Evolutionary conservation across 2,113 vertebrate genomes (phyloP).

Genomic region (Notothenia coriiceps): DNA sequence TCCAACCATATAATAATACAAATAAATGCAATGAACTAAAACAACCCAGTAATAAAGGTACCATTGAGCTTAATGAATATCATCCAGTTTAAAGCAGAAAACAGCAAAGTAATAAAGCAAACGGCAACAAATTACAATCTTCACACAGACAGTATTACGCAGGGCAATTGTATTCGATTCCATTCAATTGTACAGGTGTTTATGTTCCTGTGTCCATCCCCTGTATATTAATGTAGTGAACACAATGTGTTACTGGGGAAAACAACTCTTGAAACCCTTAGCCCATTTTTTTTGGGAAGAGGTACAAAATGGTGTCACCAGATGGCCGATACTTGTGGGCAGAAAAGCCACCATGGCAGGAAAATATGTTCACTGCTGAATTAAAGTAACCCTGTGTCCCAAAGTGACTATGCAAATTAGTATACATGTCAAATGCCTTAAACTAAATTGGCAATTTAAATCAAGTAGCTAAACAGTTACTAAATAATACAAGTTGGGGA

Average conservation of each 20-base stretch:
- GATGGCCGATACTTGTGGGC: conserved; percentile 68
- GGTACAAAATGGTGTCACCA: conserved; percentile 68
- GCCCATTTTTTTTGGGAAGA: conserved; percentile 51
- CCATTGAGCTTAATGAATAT: not conserved
- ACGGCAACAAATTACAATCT: conserved; percentile 9
- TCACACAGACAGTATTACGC: conserved; percentile 8
- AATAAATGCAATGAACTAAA: not conserved
- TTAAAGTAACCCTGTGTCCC: conserved; percentile 68
- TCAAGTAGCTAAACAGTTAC: conserved; percentile 65
- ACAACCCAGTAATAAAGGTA: not conserved
- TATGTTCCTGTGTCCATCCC: conserved; percentile 6
- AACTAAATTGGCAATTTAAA: conserved; percentile 76
- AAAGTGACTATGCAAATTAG: conserved; percentile 75
- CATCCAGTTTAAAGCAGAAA: not conserved
- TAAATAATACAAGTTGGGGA: conserved; percentile 65
- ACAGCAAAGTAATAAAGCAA: not conserved
- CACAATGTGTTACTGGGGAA: conserved; percentile 58
- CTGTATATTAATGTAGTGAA: conserved; percentile 13
- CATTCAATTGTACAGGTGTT: conserved; percentile 39
- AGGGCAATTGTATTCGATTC: not conserved
- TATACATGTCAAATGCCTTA: conserved; percentile 66
- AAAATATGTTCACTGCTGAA: conserved; percentile 73
- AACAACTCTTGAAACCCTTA: conserved; percentile 44
- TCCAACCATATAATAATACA: not conserved
- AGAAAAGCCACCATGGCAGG: conserved; percentile 59